Conservation (phyloP, 2,888 invertebrate genomes). For the Crocallis elinguaria region DNA sequence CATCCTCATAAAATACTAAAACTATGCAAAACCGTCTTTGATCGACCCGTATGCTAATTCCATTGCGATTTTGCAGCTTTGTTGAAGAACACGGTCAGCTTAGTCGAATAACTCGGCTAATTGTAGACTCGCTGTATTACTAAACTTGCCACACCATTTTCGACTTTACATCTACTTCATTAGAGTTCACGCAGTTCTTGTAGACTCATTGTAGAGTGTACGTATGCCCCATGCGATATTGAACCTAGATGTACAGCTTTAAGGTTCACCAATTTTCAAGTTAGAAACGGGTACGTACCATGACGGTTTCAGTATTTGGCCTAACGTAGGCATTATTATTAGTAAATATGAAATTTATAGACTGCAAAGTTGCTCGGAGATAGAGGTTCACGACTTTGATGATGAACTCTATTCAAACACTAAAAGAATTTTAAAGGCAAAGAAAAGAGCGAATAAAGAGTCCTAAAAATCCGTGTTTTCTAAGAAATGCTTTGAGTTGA, state of each 20-base stretch:
- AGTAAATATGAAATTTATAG: conserved; percentile 20
- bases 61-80: conserved; percentile 43
- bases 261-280: neutral
- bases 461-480: no score
- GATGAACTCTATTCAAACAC: neutral
- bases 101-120: conserved; percentile 59
- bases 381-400: conserved; percentile 6
- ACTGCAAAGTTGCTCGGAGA: conserved; percentile 14
- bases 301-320: conserved; percentile 23
- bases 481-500: no score
- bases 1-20: neutral
- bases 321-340: conserved; percentile 17
- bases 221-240: neutral
- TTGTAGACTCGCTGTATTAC: conserved; percentile 39
- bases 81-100: conserved; percentile 61
- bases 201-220: conserved; percentile 7
- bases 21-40: conserved; percentile 21
- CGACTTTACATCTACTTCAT: neutral
- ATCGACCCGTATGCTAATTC: conserved; percentile 41
- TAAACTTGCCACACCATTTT: neutral
- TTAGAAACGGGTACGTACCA: conserved; percentile 11
- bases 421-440: no score
- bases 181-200: neutral
- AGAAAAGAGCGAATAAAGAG: no score
- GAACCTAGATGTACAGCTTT: neutral